Evolutionary conservation across 2,888 invertebrate species (phyloP), one percentile per base, ranked within the genome.

Genomic region (Hyposoter didymator): DNA sequence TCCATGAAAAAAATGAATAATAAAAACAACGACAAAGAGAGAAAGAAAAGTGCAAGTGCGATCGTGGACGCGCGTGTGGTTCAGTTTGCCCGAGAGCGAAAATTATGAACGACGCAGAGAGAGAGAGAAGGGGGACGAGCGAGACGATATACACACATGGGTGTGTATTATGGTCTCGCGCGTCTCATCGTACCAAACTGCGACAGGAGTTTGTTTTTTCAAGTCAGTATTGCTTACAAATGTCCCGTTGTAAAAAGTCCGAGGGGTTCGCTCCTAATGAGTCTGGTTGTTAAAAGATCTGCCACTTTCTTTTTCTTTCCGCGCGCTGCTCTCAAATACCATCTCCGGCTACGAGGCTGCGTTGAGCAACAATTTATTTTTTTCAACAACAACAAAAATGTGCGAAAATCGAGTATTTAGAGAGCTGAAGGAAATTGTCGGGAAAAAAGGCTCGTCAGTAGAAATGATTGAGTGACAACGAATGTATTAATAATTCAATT

Each of bases 141-240:
- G 59, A 22, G 14, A 59, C 22, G 59, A n/a, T 32, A 70, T 66
- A 66, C 64, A 64, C 64, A 64, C 28, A 69, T 64, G 70, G 17
- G 43, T 59, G 66, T 52, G 39, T 47, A 45, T 69, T 75, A 76
- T 64, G 39, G 47, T 47, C 28, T 72, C 35, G 45, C 62, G 69
- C 45, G 17, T 49, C 81, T 84, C 74, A 49, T 80, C 79, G 69
- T 84, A 43, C 69, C 70, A 70, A 73, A 79, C 86, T 88, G 90
- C 87, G 90, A 91, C 90, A 91, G 89, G 88, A 89, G 90, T 91
- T 91, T 91, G 90, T 91, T 92, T 92, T 74, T 91, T 90, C 88
- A 91, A 89, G 91, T 91, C 91, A 90, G 91, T 81, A 94, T 94
- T 93, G 93, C 94, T 94, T 94, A 94, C 94, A 93, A 94, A 94